Conservation (phyloP, 2,797 vertebrate genomes). For the Poliocrania exsul region DNA sequence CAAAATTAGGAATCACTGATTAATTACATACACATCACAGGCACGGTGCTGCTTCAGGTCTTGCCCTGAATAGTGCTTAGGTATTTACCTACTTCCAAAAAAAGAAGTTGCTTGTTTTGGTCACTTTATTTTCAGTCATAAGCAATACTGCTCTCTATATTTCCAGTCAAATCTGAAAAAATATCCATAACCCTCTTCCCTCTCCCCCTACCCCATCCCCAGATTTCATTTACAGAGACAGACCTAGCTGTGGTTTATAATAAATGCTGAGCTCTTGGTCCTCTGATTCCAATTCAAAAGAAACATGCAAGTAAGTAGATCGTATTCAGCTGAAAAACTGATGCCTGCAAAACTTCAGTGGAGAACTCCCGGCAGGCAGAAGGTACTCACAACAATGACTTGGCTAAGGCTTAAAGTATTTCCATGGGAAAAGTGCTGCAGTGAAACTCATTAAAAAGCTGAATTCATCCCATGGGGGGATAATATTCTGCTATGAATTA, state of each 20-base stretch:
- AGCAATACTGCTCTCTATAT: not conserved
- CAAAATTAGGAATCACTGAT: not conserved
- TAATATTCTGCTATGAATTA: not conserved
- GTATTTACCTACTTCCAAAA: not conserved
- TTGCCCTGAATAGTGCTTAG: not conserved
- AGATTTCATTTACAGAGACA: not conserved
- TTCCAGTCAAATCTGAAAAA: not conserved
- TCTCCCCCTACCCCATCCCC: rapidly evolving
- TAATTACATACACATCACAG: not conserved
- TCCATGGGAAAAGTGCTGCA: not conserved
- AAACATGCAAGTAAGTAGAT: not conserved
- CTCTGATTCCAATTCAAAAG: not conserved
- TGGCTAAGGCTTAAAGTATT: not conserved
- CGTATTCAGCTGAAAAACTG: not conserved
- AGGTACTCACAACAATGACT: not conserved
- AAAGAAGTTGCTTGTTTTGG: rapidly evolving
- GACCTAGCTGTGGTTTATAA: not conserved
- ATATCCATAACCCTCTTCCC: not conserved
- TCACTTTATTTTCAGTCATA: not conserved
- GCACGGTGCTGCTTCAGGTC: not conserved
- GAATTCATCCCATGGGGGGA: not conserved
- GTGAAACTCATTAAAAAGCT: not conserved
- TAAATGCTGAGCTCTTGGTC: not conserved
- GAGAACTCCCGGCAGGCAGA: not conserved
- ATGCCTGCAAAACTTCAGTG: not conserved